Conservation (phyloP, 2,888 invertebrate genomes). For the Coleophora deauratella region DNA sequence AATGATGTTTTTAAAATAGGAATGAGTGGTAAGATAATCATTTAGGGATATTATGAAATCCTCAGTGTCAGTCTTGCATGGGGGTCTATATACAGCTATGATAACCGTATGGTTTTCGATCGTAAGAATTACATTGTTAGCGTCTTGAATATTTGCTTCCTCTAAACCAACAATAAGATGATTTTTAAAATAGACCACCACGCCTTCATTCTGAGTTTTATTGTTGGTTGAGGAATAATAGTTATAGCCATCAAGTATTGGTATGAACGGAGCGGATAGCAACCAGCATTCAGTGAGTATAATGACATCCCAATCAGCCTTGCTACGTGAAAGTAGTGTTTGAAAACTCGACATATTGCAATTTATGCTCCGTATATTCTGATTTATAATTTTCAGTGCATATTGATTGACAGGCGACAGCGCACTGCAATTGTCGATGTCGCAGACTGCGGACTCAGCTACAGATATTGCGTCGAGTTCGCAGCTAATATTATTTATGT, state of each 20-base stretch:
- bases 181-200: constrained; percentile 14
- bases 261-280: constrained; percentile 8
- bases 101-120: constrained; percentile 6
- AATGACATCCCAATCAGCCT: constrained; percentile 16
- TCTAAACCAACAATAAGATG: constrained; percentile 3
- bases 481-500: not conserved
- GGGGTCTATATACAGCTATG: constrained; percentile 12
- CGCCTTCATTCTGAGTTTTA: constrained; percentile 19
- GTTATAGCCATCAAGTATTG: constrained; percentile 12
- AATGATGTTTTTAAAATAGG: constrained; percentile 12
- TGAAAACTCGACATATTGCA: constrained; percentile 14
- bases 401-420: not conserved
- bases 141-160: constrained; percentile 12
- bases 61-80: constrained; percentile 6
- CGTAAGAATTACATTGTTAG: constrained; percentile 15
- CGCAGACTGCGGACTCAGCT: not conserved
- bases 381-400: constrained; percentile 12
- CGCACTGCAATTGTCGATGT: not conserved
- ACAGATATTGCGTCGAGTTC: not conserved
- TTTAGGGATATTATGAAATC: constrained; percentile 8
- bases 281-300: constrained; percentile 21
- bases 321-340: constrained; percentile 11
- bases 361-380: constrained; percentile 21
- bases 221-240: constrained; percentile 7
- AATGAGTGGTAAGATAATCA: not conserved